These are phyloP conservation scores for Drosophila longiperda DNA, from an alignment of 2,888 invertebrate species.

Conservation along the genomic window DNA sequence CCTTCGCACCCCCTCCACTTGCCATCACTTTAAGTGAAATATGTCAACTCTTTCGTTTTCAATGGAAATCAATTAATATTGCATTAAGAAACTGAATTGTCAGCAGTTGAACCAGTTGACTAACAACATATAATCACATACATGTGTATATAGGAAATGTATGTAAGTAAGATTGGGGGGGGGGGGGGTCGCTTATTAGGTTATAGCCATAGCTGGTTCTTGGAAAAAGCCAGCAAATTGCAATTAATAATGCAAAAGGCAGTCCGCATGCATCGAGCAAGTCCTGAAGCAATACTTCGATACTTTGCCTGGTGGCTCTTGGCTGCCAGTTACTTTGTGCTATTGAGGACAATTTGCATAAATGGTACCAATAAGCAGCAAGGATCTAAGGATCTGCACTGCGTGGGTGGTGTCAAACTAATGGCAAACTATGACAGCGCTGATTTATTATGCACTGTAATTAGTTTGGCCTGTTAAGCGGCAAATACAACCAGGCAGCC, in stretches of 20 bases:
- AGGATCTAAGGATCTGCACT: conserved; percentile 14
- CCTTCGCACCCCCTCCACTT: too few relatives aligned
- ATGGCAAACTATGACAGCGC: conserved; percentile 74
- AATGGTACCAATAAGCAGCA: conserved; percentile 55
- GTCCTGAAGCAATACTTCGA: conserved; percentile 18
- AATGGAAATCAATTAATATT: conserved; percentile 75
- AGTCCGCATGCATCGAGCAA: conserved; percentile 21
- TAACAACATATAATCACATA: conserved; percentile 6
- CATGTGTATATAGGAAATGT: background rate
- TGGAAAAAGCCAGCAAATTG: conserved; percentile 66
- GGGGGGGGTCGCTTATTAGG: conserved; percentile 53
- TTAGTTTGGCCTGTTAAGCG: conserved; percentile 77
- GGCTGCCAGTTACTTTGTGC: conserved; percentile 11
- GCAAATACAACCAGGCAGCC: conserved; percentile 29
- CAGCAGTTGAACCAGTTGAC: conserved; percentile 20
- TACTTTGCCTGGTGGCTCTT: conserved; percentile 10
- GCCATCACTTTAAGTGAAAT: conserved; percentile 24
- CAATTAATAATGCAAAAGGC: conserved; percentile 72
- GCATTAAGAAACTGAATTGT: conserved; percentile 60
- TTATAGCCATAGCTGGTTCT: conserved; percentile 52
- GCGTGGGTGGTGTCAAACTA: conserved; percentile 59
- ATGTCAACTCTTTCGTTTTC: conserved; percentile 65
- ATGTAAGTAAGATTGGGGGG: background rate
- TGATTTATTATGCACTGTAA: conserved; percentile 77
- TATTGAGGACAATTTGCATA: conserved; percentile 71